Evolutionary conservation across 2,113 vertebrate genomes (phyloP), one percentile per base, ranked within the genome.

Genomic region (Aegithalos caudatus): DNA sequence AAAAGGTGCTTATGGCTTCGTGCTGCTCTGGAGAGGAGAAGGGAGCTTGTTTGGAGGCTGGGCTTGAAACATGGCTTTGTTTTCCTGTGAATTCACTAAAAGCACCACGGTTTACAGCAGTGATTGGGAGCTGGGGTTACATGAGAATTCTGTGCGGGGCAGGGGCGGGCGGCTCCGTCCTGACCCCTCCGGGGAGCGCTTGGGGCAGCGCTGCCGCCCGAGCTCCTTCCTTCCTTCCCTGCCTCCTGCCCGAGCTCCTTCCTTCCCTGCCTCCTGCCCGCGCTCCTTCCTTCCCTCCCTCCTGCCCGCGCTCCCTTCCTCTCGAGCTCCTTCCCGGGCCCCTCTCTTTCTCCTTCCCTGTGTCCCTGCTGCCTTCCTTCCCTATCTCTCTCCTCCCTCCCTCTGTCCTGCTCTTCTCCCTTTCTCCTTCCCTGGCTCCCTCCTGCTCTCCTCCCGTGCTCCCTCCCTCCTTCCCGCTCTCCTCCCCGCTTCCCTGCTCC

Each of bases 261-360:
- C 33, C 33, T n/a, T n/a, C 12, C 12, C 54, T 8, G 7, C 24
- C 28, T 7, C 29, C 20, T 9, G 3, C 42, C 15, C 11, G 3
- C 0, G 3, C 25, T 12, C 38, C 4, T 23, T 14, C 56, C 8
- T 10, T 18, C 31, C 10, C 7, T 21, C 20, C 3, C 8, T 16
- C 33, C 33, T 23, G 22, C 12, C 12, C 31, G 9, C 27, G 13
- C 27, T 51, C 47, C 47, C 25, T 29, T 9, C 48, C 11, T 23
- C 47, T 22, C 42, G 14, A 16, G 42, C 5, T 66, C 44, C 33
- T 19, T 31, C 54, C 54, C 19, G 19, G 23, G 48, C 48, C 24
- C 31, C 7, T 29, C 9, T 17, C 28, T 11, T 8, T 27, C 18
- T 18, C 17, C 33, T n/a, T 6, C 22, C 31, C 18, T 29, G 24